phyloP scores from a whole-genome alignment of 2,888 invertebrate genomes.

The Melanostoma mellinum region DNA sequence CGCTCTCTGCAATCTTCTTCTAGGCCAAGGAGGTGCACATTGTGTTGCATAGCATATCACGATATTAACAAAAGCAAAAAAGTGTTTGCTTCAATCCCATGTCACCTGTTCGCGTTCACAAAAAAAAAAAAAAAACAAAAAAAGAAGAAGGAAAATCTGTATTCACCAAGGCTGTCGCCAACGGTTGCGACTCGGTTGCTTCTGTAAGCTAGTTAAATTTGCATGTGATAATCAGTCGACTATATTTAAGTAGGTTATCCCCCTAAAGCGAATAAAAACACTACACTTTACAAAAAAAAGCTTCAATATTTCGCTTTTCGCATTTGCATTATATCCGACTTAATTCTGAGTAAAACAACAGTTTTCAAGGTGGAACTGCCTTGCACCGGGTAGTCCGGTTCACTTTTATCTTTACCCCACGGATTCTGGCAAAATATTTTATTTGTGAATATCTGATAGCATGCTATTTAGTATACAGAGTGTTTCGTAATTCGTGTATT shows the following conservation, averaged over 20 bases:
- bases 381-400: not conserved
- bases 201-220: slow-evolving; percentile 71
- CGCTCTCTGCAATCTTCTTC: slow-evolving; percentile 37
- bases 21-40: slow-evolving; percentile 62
- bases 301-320: slow-evolving; percentile 60
- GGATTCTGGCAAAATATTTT: slow-evolving; percentile 36
- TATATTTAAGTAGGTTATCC: slow-evolving; percentile 70
- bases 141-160: not conserved
- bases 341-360: slow-evolving; percentile 44
- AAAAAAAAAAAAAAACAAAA: slow-evolving; percentile 25
- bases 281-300: slow-evolving; percentile 34
- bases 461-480: too few species aligned
- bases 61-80: slow-evolving; percentile 24
- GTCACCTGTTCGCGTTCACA: slow-evolving; percentile 68
- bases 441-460: slow-evolving; percentile 67
- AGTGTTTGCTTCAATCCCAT: slow-evolving; percentile 33
- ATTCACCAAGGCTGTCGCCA: slow-evolving; percentile 63
- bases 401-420: slow-evolving; percentile 17
- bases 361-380: slow-evolving; percentile 46
- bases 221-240: slow-evolving; percentile 69
- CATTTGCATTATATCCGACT: slow-evolving; percentile 54
- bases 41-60: slow-evolving; percentile 18
- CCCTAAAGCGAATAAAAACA: slow-evolving; percentile 58
- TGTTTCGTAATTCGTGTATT: too few species aligned
- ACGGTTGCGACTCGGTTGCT: slow-evolving; percentile 39